Percentiles rank a stretch among this genome's conserved stretches.
phyloP scores from a whole-genome alignment of 1,140 invertebrate genomes.

The Listronotus bonariensis region DNA sequence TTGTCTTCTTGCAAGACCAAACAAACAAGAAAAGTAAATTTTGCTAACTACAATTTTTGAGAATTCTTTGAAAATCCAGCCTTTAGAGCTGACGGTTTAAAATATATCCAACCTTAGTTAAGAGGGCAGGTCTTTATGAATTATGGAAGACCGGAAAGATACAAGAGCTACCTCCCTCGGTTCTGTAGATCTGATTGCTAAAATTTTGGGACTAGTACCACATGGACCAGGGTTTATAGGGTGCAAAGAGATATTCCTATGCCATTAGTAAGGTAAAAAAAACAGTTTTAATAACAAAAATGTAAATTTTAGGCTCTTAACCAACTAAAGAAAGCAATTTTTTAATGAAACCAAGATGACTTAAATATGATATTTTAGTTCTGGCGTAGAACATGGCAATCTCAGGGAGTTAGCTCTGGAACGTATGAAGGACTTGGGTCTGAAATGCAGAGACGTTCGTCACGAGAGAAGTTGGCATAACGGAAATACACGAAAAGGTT shows the following conservation, averaged over 20 bases:
- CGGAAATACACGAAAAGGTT: slow-evolving; percentile 95
- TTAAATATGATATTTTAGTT: slow-evolving; percentile 62
- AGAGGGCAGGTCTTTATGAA: slow-evolving; percentile 98
- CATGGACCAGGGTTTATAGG: slow-evolving; percentile 98
- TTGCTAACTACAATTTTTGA: slow-evolving; percentile 54
- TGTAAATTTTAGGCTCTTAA: too few relatives aligned
- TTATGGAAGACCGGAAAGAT: slow-evolving; percentile 97
- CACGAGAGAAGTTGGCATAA: slow-evolving; percentile 99
- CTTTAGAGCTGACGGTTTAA: slow-evolving; percentile 96
- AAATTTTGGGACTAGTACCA: slow-evolving; percentile 95
- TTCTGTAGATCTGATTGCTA: slow-evolving; percentile 91
- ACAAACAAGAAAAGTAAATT: too few relatives aligned
- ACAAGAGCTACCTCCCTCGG: slow-evolving; percentile 93
- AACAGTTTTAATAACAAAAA: too few relatives aligned
- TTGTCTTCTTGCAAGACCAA: too few relatives aligned
- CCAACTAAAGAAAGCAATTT: too few relatives aligned
- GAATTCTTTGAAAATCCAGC: slow-evolving; percentile 99
- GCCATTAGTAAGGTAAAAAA: slow-evolving; percentile 84
- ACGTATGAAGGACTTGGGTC: slow-evolving; percentile 95
- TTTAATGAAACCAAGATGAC: too few relatives aligned
- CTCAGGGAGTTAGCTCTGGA: slow-evolving; percentile 93
- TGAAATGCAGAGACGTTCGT: slow-evolving; percentile 93
- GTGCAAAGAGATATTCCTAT: slow-evolving; percentile 99
- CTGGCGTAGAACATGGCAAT: slow-evolving; percentile 98
- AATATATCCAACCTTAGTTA: slow-evolving; percentile 98